A percentile compares a stretch with the other conserved stretches of the same genome.
Evolutionary conservation across 1,140 invertebrate genomes (phyloP).

Genomic region (Eufriesea mexicana): DNA sequence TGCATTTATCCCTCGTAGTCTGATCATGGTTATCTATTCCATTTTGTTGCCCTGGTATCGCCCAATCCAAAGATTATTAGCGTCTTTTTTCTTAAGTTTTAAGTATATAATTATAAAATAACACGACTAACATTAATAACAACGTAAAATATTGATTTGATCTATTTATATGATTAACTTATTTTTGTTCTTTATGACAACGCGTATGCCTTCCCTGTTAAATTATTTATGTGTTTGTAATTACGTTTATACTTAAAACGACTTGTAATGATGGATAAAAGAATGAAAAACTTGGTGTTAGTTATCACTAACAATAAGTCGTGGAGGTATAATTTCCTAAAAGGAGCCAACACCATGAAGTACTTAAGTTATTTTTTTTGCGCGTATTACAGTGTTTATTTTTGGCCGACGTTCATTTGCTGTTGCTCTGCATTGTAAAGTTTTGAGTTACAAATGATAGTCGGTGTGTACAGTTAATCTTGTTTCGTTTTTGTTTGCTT

Average conservation of each 20-base stretch:
- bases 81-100: slow-evolving; percentile 50
- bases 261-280: neutral
- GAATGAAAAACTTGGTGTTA: neutral
- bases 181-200: slow-evolving; percentile 41
- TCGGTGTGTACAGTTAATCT: slow-evolving; percentile 37
- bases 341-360: neutral
- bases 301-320: slow-evolving; percentile 26
- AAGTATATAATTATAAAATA: slow-evolving; percentile 40
- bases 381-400: slow-evolving; percentile 27
- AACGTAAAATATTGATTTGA: slow-evolving; percentile 27
- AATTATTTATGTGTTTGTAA: slow-evolving; percentile 75
- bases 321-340: neutral
- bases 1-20: slow-evolving; percentile 20
- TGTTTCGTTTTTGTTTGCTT: slow-evolving; percentile 70
- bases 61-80: slow-evolving; percentile 68
- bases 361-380: slow-evolving; percentile 52
- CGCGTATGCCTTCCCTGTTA: slow-evolving; percentile 69
- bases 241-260: neutral
- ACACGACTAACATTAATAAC: slow-evolving; percentile 57
- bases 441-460: slow-evolving; percentile 10
- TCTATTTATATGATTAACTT: slow-evolving; percentile 69
- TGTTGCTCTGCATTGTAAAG: neutral
- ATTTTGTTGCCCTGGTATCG: slow-evolving; percentile 48
- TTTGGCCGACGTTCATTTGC: slow-evolving; percentile 3
- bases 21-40: neutral